phyloP scores from a whole-genome alignment of 2,888 invertebrate species.

The Agrochola macilenta region DNA sequence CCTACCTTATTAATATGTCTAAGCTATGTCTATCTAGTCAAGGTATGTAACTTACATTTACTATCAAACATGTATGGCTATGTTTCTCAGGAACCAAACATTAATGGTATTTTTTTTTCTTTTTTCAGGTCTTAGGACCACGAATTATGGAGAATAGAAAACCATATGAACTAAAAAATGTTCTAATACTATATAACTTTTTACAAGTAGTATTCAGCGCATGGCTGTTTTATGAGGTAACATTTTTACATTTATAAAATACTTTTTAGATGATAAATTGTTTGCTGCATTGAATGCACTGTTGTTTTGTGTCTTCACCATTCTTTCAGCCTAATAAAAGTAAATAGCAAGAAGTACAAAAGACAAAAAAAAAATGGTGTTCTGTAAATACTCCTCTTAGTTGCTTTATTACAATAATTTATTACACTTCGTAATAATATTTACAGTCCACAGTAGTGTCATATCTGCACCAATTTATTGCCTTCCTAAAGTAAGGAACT shows the following conservation, averaged over 20 bases:
- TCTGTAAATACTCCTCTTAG: background rate
- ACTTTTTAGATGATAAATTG: background rate
- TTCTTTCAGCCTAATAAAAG: background rate
- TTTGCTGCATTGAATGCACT: constrained; percentile 15
- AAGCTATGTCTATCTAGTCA: constrained; percentile 97
- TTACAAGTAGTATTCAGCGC: constrained; percentile 97
- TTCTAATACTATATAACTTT: constrained; percentile 95
- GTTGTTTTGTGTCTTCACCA: background rate
- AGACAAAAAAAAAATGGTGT: background rate
- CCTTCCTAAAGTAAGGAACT: background rate
- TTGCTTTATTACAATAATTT: background rate
- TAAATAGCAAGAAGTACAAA: background rate
- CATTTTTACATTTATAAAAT: constrained; percentile 32
- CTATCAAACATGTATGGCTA: background rate
- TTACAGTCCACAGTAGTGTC: background rate
- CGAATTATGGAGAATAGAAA: constrained; percentile 97
- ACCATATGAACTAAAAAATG: constrained; percentile 95
- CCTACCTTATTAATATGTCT: constrained; percentile 97
- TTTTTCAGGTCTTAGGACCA: constrained; percentile 94
- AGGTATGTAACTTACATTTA: constrained; percentile 86
- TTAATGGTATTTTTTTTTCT: constrained; percentile 41
- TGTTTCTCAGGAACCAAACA: background rate
- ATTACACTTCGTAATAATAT: constrained; percentile 3
- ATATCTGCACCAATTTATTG: constrained; percentile 12
- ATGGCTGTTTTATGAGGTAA: constrained; percentile 98